Evolutionary conservation across 1,140 invertebrate genomes (phyloP).

Genomic region (Microplitis mediator): DNA sequence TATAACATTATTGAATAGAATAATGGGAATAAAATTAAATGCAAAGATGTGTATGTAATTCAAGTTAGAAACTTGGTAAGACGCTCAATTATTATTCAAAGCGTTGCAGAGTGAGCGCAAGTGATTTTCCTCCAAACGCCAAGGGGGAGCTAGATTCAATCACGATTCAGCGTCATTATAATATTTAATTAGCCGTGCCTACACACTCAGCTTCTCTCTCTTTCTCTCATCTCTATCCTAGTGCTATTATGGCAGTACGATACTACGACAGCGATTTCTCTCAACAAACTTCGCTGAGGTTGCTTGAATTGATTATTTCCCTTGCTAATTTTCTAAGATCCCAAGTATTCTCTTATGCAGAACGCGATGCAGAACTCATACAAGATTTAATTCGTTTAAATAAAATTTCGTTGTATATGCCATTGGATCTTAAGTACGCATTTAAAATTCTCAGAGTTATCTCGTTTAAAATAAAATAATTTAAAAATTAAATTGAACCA

Average conservation of each 20-base stretch:
- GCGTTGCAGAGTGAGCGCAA: constrained; percentile 11
- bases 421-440: too few species aligned
- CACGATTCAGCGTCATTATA: constrained; percentile 48
- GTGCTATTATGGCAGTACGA: constrained; percentile 12
- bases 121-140: constrained; percentile 19
- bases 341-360: background rate
- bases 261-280: constrained; percentile 27
- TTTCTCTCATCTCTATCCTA: too few species aligned
- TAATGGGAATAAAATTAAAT: background rate
- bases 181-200: constrained; percentile 49
- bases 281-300: constrained; percentile 10
- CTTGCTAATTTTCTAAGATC: constrained; percentile 14
- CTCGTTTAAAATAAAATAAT: too few species aligned
- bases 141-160: constrained; percentile 34
- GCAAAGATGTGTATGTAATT: background rate
- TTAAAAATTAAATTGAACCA: too few species aligned
- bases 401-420: too few species aligned
- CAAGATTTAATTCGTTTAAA: too few species aligned
- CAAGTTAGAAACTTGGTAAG: constrained; percentile 1
- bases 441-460: too few species aligned
- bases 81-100: constrained; percentile 30
- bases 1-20: background rate
- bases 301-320: constrained; percentile 18
- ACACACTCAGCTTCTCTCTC: constrained; percentile 28
- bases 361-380: too few species aligned